phyloP scores from a whole-genome alignment of 1,140 invertebrate species.

The Caenorhabditis briggsae region DNA sequence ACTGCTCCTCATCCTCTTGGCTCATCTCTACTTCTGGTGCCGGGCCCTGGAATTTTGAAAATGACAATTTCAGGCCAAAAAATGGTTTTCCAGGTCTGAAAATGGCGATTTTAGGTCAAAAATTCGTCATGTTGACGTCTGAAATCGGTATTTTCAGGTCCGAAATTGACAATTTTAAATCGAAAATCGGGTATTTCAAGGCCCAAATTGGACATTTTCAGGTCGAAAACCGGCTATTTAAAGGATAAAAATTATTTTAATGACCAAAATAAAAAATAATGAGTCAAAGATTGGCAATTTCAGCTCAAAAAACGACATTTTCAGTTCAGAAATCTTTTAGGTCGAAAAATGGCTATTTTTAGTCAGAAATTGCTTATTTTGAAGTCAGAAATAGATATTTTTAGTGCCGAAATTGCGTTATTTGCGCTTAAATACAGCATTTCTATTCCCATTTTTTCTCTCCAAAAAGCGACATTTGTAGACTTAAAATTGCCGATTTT shows the following conservation, averaged over 20 bases:
- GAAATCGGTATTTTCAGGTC: no score
- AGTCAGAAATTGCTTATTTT: neutral
- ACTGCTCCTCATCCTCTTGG: slow-evolving; percentile 53
- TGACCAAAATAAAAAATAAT: no score
- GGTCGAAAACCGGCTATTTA: no score
- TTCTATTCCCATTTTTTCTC: no score
- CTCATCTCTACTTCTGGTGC: slow-evolving; percentile 53
- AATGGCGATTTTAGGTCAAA: neutral
- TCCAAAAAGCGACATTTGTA: no score
- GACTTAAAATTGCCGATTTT: neutral
- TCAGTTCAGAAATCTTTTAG: neutral
- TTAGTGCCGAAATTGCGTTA: neutral
- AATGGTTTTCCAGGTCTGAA: neutral
- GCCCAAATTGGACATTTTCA: neutral
- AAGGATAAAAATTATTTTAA: no score
- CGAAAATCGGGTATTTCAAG: neutral
- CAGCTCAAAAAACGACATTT: neutral
- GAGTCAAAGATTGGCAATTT: no score
- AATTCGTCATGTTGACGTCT: neutral
- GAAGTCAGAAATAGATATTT: neutral
- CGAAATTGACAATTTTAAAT: neutral
- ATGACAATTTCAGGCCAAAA: neutral
- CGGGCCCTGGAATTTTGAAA: slow-evolving; percentile 34
- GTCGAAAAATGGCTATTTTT: neutral
- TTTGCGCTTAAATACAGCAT: no score